Evolutionary conservation across 2,797 vertebrate genomes (phyloP).

Genomic region (Smutsia temminckii): DNA sequence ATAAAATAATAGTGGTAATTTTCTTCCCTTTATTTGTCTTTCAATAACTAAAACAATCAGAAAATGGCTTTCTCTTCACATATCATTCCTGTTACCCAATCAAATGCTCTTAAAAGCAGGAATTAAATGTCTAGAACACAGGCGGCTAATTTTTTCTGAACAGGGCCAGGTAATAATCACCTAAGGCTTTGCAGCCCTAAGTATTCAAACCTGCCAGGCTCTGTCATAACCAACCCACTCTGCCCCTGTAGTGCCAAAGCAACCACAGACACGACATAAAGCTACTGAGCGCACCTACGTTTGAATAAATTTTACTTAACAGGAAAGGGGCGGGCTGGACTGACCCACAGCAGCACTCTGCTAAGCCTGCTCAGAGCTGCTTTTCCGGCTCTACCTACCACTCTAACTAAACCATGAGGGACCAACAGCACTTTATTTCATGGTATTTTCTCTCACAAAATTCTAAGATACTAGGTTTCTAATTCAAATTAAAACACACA

Average conservation of each 20-base stretch:
- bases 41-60: slow-evolving; percentile 28
- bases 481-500: slow-evolving; percentile 36
- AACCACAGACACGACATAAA: neutral
- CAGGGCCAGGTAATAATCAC: neutral
- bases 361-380: neutral
- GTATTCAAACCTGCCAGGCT: neutral
- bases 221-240: neutral
- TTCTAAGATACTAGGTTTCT: neutral
- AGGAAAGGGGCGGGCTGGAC: neutral
- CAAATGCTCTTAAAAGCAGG: neutral
- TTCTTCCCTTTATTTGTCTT: slow-evolving; percentile 2
- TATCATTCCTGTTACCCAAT: neutral
- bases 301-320: neutral
- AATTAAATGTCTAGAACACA: neutral
- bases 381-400: neutral
- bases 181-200: neutral
- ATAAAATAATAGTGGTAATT: neutral
- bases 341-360: neutral
- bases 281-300: neutral
- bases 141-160: neutral
- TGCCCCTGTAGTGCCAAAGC: neutral
- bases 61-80: neutral
- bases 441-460: neutral
- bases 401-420: neutral
- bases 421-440: neutral